Percentiles rank a stretch among this genome's conserved stretches.
Conservation (phyloP, 2,113 vertebrate genomes). For the Pavo muticus region DNA sequence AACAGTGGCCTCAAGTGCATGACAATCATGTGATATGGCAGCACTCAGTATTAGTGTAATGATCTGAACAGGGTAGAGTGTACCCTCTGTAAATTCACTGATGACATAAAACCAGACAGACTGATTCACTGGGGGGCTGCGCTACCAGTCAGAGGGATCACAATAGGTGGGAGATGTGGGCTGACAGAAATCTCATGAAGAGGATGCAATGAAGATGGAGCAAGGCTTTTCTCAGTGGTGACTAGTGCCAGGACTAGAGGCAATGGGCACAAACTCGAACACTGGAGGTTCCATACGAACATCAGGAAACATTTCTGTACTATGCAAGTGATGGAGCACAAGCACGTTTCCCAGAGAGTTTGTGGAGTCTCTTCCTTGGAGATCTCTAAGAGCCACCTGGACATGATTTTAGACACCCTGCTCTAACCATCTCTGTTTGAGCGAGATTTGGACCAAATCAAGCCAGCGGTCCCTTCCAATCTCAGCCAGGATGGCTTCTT, state of each 20-base stretch:
- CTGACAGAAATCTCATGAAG: background rate
- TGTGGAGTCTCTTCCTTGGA: background rate
- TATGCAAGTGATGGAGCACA: background rate
- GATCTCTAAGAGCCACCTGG: background rate
- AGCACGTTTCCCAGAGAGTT: background rate
- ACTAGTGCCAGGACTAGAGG: background rate
- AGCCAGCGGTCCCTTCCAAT: background rate
- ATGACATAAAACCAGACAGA: background rate
- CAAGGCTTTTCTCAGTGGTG: background rate
- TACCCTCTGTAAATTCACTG: background rate
- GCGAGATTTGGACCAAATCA: background rate
- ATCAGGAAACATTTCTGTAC: background rate
- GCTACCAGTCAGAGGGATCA: background rate
- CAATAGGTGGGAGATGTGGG: background rate
- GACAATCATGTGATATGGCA: background rate
- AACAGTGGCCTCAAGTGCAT: background rate
- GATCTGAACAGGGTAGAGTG: background rate
- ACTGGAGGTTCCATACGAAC: background rate
- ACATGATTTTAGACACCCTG: background rate
- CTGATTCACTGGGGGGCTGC: background rate
- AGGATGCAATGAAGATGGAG: background rate
- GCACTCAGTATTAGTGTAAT: background rate
- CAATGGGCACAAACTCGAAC: background rate
- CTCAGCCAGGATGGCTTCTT: background rate
- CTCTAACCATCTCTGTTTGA: background rate